A percentile compares a stretch with the other conserved stretches of the same genome.
phyloP scores from a whole-genome alignment of 2,113 vertebrate genomes.

The Triplophysa dalaica region DNA sequence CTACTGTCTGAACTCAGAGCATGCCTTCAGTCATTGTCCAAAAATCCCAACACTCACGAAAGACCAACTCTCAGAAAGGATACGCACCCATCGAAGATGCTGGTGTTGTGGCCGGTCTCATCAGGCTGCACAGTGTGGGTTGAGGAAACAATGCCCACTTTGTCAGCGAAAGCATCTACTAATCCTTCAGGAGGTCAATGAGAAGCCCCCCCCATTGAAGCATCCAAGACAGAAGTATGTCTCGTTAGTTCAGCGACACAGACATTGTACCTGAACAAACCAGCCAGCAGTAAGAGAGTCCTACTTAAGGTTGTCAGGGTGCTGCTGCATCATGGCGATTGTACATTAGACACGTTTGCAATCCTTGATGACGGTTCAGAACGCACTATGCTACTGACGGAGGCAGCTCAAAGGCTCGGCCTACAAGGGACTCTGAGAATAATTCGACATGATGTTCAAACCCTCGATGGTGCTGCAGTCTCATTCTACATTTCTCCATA shows the following conservation, averaged over 20 bases:
- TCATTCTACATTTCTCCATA: neutral
- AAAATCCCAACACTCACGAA: constrained; percentile 3
- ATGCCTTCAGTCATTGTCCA: constrained; percentile 7
- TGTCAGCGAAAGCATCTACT: constrained; percentile 24
- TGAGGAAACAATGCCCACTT: constrained; percentile 19
- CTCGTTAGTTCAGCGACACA: neutral
- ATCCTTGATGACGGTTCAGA: constrained; percentile 8
- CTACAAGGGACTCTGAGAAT: neutral
- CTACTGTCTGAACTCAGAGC: no score
- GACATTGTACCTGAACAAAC: constrained; percentile 7
- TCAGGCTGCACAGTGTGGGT: neutral
- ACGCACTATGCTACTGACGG: constrained; percentile 1
- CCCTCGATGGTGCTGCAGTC: constrained; percentile 1
- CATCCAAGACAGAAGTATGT: neutral
- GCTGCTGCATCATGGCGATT: neutral
- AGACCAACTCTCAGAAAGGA: constrained; percentile 11
- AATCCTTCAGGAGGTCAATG: constrained; percentile 21
- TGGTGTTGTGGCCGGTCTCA: constrained; percentile 16
- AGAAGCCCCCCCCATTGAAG: neutral
- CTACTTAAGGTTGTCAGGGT: constrained; percentile 17
- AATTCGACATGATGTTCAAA: constrained; percentile 12
- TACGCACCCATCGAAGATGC: neutral
- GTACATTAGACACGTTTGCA: constrained; percentile 11
- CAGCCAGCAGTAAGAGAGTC: neutral
- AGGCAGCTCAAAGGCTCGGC: neutral